phyloP scores from a whole-genome alignment of 2,797 vertebrate genomes.

The Propithecus deckenii region DNA sequence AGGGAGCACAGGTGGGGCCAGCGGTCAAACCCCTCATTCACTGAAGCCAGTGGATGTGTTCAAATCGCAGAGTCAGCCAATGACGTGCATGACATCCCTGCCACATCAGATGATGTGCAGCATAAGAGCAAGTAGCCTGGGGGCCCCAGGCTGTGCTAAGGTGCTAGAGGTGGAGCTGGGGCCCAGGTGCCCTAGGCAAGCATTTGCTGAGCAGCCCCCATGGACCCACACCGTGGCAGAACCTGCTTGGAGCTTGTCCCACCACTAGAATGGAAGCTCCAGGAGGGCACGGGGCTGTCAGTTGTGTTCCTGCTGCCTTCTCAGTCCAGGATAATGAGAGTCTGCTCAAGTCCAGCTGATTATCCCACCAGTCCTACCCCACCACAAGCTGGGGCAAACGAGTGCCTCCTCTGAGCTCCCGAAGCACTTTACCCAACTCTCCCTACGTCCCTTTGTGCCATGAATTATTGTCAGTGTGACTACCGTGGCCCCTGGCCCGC shows the following conservation, averaged over 20 bases:
- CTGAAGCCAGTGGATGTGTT: background rate
- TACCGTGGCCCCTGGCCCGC: background rate
- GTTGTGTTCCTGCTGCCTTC: background rate
- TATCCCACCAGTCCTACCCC: background rate
- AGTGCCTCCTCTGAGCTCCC: background rate
- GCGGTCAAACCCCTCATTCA: background rate
- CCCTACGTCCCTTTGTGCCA: background rate
- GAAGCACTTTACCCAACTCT: background rate
- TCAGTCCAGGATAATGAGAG: background rate
- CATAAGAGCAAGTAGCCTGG: background rate
- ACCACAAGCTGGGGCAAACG: background rate
- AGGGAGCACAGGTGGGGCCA: background rate
- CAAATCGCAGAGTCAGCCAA: background rate
- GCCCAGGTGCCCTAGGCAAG: no score
- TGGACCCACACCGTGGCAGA: background rate
- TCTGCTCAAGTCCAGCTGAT: background rate
- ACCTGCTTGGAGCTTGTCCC: background rate
- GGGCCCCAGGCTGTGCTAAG: background rate
- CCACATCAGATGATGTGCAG: background rate
- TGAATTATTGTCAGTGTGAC: background rate
- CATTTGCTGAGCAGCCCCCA: fast-evolving
- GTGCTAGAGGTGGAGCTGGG: background rate
- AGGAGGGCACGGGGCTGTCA: background rate
- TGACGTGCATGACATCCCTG: background rate
- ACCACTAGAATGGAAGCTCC: fast-evolving